Base-by-base conservation (phyloP, 1,140 invertebrate genomes). In the Drosophila elegans region DNA sequence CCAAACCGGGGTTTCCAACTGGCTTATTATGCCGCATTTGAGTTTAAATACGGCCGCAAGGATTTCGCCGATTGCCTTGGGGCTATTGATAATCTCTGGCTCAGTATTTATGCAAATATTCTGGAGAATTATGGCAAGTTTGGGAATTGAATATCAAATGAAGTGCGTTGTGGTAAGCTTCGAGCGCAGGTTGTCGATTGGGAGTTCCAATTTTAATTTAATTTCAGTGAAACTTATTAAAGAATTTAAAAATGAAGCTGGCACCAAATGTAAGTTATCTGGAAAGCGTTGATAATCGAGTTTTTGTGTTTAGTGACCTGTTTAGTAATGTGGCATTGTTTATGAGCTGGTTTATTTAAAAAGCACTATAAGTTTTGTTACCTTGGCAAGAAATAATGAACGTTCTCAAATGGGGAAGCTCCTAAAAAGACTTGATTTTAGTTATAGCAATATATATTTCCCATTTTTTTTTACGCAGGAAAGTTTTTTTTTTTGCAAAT, bases 21-120 rank as follows among this genome's bases (percentile, higher is more conserved):
- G 46, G 74, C 83, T 81, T 88, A 75, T 85, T 78, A 86, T 86
- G 55, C 78, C 59, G 74, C 78, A 75, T 81, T 85, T 56, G 68
- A 81, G 68, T 72, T 78, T 78, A 64, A 75, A 67, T 69, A 72
- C 51, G 60, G 64, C 48, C 64, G 55, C 62, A 78, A 62, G 78
- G 63, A 81, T 52, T 67, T 61, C 29, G 16, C 29, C 62, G 64
- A 81, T 78, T 53, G 74, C 67, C 68, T 46, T 62, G 41, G 63
- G 69, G 57, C 48, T 64, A 63, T 79, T 67, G 46, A 52, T 67
- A 75, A 75, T 75, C 72, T 64, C 74, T 74, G 55, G 48, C 59
- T 29, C 21, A 59, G 45, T 51, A 46, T 69, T 55, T 69, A 71
- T 71, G 67, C 67, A 56, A 57, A 69, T 71, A 27, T 48, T 21